Evolutionary conservation across 2,888 invertebrate species (phyloP).

Genomic region (Notocelia uddmanniana): DNA sequence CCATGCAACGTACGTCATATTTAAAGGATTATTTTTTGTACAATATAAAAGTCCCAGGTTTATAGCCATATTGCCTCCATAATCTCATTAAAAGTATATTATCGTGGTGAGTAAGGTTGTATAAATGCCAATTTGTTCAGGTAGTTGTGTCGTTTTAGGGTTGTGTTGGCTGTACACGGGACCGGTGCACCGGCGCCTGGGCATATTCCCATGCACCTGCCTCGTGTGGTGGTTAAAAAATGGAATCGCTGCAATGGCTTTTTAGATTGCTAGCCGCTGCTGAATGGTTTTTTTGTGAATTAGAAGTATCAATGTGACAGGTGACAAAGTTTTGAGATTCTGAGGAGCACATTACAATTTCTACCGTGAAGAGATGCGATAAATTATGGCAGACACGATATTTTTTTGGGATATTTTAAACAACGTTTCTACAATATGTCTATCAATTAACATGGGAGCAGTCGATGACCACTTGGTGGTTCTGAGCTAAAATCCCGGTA

Average conservation of each 20-base stretch:
- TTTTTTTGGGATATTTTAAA: too few relatives aligned
- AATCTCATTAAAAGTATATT: conserved; percentile 72
- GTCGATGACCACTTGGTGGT: too few relatives aligned
- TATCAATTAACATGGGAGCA: too few relatives aligned
- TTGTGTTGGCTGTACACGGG: conserved; percentile 30
- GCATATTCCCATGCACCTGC: conserved; percentile 46
- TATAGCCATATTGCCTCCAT: conserved; percentile 76
- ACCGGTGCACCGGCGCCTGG: conserved; percentile 43
- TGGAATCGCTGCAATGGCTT: conserved; percentile 43
- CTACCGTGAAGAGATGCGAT: not conserved
- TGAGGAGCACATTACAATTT: not conserved
- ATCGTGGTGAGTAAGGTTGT: conserved; percentile 47
- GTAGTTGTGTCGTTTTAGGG: conserved; percentile 30
- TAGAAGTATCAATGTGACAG: conserved; percentile 39
- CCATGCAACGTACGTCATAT: conserved; percentile 39
- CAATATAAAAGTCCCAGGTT: conserved; percentile 53
- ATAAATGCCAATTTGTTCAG: conserved; percentile 13
- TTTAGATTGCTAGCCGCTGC: conserved; percentile 41
- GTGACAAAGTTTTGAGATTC: conserved; percentile 43
- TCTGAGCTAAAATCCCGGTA: too few relatives aligned
- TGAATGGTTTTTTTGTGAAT: conserved; percentile 42
- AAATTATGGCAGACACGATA: not conserved
- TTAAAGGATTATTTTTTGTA: conserved; percentile 51
- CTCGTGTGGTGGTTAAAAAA: conserved; percentile 45
- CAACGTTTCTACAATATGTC: too few relatives aligned